These are phyloP conservation scores for Palaemon carinicauda DNA, from an alignment of 1,140 invertebrate species.

Conservation along the genomic window DNA sequence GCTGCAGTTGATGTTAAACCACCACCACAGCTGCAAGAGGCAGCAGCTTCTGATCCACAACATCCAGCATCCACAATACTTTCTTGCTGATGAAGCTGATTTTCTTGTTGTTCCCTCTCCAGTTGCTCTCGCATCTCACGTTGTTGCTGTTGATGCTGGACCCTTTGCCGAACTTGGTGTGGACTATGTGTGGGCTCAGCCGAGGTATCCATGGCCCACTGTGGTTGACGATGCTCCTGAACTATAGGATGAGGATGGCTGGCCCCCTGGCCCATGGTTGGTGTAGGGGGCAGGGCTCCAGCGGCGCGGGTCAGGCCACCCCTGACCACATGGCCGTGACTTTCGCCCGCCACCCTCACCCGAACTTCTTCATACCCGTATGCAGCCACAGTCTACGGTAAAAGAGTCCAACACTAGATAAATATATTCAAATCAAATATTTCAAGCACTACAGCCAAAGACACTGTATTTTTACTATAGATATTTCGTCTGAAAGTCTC, in stretches of 20 bases:
- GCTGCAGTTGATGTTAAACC: conserved; percentile 30
- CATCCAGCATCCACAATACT: neutral
- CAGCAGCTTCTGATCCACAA: conserved; percentile 11
- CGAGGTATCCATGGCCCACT: conserved; percentile 12
- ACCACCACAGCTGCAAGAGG: conserved; percentile 37
- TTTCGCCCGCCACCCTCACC: neutral
- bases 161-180: conserved; percentile 34
- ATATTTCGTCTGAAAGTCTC: too few species aligned
- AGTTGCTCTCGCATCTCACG: conserved; percentile 11
- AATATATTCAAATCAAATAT: too few species aligned
- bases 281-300: neutral
- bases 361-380: too few species aligned
- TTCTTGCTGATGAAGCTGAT: conserved; percentile 9
- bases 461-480: too few species aligned
- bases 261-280: conserved; percentile 41
- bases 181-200: conserved; percentile 10
- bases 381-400: too few species aligned
- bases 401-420: too few species aligned
- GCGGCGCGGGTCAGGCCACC: conserved; percentile 1
- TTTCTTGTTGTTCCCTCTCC: conserved; percentile 15
- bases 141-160: conserved; percentile 36
- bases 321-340: conserved; percentile 6
- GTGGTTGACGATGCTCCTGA: conserved; percentile 13
- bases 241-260: conserved; percentile 34
- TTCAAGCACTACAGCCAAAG: too few species aligned